Percentiles rank a stretch among this genome's conserved stretches.
Evolutionary conservation across 64 coral and sea anemone species (phyloP).

Genomic region (Stylophora pistillata): DNA sequence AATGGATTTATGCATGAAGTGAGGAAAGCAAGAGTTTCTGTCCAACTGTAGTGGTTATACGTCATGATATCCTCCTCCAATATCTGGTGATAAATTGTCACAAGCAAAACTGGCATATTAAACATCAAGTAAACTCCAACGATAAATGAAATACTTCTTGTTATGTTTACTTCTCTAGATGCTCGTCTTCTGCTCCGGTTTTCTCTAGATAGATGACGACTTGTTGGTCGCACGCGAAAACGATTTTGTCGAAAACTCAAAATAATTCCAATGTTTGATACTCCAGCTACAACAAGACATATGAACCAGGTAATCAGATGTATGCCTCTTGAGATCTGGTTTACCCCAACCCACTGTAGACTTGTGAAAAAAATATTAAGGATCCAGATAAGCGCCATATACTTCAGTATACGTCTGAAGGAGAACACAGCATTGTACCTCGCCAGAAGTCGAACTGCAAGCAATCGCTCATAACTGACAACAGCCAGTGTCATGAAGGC

Average conservation of each 20-base stretch:
- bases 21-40: slow-evolving; percentile 58
- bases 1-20: slow-evolving; percentile 59
- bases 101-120: slow-evolving; percentile 59
- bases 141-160: slow-evolving; percentile 34
- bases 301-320: slow-evolving; percentile 39
- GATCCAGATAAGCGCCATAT: slow-evolving; percentile 39
- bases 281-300: slow-evolving; percentile 12
- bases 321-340: slow-evolving; percentile 13
- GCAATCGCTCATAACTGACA: slow-evolving; percentile 56
- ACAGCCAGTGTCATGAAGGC: slow-evolving; percentile 58
- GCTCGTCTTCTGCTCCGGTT: background rate
- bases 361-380: slow-evolving; percentile 37
- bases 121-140: slow-evolving; percentile 50
- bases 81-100: slow-evolving; percentile 52
- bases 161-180: background rate
- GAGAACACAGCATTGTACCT: slow-evolving; percentile 54
- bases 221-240: background rate
- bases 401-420: background rate
- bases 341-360: slow-evolving; percentile 54
- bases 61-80: slow-evolving; percentile 14
- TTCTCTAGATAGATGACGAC: background rate
- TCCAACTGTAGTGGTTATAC: slow-evolving; percentile 62
- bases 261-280: slow-evolving; percentile 10
- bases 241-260: slow-evolving; percentile 11
- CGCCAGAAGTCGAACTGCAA: slow-evolving; percentile 22